Conservation (phyloP, 2,888 invertebrate genomes). For the Drosophila picticornis region DNA sequence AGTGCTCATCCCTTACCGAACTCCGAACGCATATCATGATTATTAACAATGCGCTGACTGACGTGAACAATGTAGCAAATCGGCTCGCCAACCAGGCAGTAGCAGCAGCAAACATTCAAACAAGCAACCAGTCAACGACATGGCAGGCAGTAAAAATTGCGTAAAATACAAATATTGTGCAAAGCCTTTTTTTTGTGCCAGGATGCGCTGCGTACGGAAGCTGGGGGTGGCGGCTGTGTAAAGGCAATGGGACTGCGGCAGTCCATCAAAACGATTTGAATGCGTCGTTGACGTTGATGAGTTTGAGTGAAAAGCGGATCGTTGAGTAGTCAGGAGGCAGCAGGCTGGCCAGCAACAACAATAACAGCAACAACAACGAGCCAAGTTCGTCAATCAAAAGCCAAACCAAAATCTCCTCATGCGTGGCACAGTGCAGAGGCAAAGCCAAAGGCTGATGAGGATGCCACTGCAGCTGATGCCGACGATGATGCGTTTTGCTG, state of each 20-base stretch:
- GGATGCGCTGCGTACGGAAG: slow-evolving; percentile 62
- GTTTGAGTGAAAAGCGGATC: slow-evolving; percentile 75
- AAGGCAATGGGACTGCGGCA: slow-evolving; percentile 48
- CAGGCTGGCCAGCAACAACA: slow-evolving; percentile 20
- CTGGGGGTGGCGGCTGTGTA: slow-evolving; percentile 30
- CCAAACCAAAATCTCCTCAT: slow-evolving; percentile 84
- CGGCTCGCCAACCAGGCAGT: slow-evolving; percentile 75
- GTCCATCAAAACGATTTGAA: slow-evolving; percentile 84
- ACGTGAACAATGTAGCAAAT: slow-evolving; percentile 76
- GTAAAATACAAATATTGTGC: slow-evolving; percentile 81
- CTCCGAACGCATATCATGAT: slow-evolving; percentile 47
- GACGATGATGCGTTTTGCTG: slow-evolving; percentile 66
- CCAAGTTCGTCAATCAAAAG: slow-evolving; percentile 81
- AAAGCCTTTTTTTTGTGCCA: slow-evolving; percentile 61
- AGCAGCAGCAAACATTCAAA: slow-evolving; percentile 25
- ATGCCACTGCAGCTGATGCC: slow-evolving; percentile 55
- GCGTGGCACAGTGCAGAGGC: slow-evolving; percentile 75
- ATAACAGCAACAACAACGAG: slow-evolving; percentile 54
- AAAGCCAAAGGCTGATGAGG: slow-evolving; percentile 72
- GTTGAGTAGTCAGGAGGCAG: slow-evolving; percentile 27
- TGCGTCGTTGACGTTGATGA: slow-evolving; percentile 84
- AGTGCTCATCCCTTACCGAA: slow-evolving; percentile 20
- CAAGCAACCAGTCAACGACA: slow-evolving; percentile 49
- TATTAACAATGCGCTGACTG: slow-evolving; percentile 75
- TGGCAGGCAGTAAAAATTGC: slow-evolving; percentile 76